Evolutionary conservation across 2,888 invertebrate species (phyloP), one percentile per base, ranked within the genome.

Genomic region (Epinotia demarniana): DNA sequence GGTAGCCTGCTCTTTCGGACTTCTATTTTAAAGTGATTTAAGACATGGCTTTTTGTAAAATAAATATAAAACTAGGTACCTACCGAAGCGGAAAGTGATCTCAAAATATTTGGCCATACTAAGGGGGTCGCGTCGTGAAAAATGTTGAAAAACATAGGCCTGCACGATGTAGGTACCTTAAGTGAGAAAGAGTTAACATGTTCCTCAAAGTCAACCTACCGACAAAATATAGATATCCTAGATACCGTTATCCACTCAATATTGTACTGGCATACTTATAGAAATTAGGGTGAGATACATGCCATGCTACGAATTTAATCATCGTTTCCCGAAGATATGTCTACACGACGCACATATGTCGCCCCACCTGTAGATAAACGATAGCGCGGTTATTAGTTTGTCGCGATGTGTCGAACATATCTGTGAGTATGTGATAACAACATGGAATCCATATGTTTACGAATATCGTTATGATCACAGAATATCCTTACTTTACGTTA

Each of bases 381-480:
- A 69, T 60, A 69, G 23, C 58, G 23, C 60, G 23, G 68, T 69
- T 69, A 69, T 69, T 69, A 69, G 69, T 69, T 69, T 46, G 60
- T 69, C n/a, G 60, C 11, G 46, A 5, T n/a, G n/a, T 69, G 69
- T 69, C 58, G 27, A 46, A 60, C 58, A 69, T 72, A 72, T 72
- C 66, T 72, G 61, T 49, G 57, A 57, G 69, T 63, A 16, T 46
- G 43, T 27, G 61, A 55, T 60, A 57, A 55, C 13, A 46, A 46
- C 53, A 49, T 39, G 53, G 12, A 57, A 74, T 63, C n/a, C 69
- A 64, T 23, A 19, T 58, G 58, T 12, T 19, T 23, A 58, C 18
- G 13, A 27, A 19, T 16, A 33, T 61, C n/a, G 13, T 53, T 53
- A 53, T n/a, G n/a, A 53, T 53, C 0, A 39, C 8, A 39, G 39